Evolutionary conservation across 2,113 vertebrate species (phyloP), one percentile per base, ranked within the genome.

Genomic region (Cheilinus undulatus): DNA sequence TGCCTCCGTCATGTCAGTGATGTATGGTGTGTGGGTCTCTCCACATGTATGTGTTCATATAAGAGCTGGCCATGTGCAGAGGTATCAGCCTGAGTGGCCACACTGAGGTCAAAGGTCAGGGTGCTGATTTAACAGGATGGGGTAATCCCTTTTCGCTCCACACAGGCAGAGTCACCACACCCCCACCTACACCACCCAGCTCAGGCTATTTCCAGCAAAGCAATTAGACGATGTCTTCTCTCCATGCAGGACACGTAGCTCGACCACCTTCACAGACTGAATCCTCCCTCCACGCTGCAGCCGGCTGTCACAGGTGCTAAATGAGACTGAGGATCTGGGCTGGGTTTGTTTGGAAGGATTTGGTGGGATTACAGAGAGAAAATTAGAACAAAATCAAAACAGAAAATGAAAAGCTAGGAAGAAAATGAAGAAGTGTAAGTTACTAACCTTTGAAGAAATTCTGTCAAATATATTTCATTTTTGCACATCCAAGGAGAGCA

Each of bases 61-160:
- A 42, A 77, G 69, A 2, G 43, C 28, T 54, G 32, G 74, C 38
- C 57, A 20, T 67, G 83, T 82, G 83, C 3, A 51, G 69, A 34
- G 30, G 50, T 49, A 69, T 77, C 74, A 73, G 34, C 70, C 46
- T 22, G 66, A 70, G 52, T 72, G 78, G 78, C 69, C 87, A 84
- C 82, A 67, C 72, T n/a, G 73, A 62, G 84, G 81, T n/a, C 82
- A 87, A 53, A 91, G 91, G 80, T 89, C 87, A 91, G 57, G 81
- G 84, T 80, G 51, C 52, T 83, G 79, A 90, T 91, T 89, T 86
- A 90, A 87, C 58, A 69, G 53, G 80, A 83, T 52, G 69, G 76
- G 83, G 69, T 50, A 30, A 57, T 89, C 74, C 66, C 58, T 74
- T 65, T 63, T 69, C 73, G 40, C 28, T 28, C 43, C 32, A 32